Conservation (phyloP, 2,797 vertebrate genomes). For the Cyprinodon diabolis region DNA sequence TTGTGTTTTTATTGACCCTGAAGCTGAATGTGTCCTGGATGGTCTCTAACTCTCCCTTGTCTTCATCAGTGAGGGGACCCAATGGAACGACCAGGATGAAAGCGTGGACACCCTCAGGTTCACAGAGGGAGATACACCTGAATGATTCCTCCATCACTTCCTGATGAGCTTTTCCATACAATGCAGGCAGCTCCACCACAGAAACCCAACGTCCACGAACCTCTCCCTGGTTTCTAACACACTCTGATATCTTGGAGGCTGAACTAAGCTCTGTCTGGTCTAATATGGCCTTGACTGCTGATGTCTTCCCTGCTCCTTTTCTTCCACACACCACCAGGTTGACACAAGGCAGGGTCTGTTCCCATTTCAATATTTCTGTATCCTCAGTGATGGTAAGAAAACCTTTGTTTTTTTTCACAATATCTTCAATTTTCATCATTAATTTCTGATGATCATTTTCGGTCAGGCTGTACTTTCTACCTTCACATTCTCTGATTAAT, state of each 20-base stretch:
- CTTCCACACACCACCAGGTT: slow-evolving; percentile 47
- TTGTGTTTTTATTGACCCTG: slow-evolving; percentile 30
- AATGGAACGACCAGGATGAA: slow-evolving; percentile 50
- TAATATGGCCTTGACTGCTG: neutral
- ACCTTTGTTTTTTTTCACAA: slow-evolving; percentile 20
- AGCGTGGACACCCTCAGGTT: slow-evolving; percentile 5
- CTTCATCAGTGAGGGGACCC: slow-evolving; percentile 25
- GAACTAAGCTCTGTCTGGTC: neutral
- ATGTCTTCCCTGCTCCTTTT: neutral
- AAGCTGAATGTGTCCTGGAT: slow-evolving; percentile 45
- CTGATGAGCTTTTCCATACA: no score
- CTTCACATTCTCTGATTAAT: slow-evolving; percentile 25
- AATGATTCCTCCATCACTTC: no score
- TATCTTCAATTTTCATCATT: neutral
- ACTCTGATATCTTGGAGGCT: neutral
- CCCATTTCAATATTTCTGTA: neutral
- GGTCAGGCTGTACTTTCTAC: neutral
- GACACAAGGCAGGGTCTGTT: neutral
- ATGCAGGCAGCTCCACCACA: no score
- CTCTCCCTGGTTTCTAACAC: no score
- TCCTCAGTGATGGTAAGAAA: slow-evolving; percentile 23
- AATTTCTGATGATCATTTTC: neutral
- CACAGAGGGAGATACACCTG: no score
- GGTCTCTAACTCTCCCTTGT: slow-evolving; percentile 22
- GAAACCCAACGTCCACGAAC: no score